phyloP scores from a whole-genome alignment of 2,888 invertebrate genomes.

The Salpingus planirostris region DNA sequence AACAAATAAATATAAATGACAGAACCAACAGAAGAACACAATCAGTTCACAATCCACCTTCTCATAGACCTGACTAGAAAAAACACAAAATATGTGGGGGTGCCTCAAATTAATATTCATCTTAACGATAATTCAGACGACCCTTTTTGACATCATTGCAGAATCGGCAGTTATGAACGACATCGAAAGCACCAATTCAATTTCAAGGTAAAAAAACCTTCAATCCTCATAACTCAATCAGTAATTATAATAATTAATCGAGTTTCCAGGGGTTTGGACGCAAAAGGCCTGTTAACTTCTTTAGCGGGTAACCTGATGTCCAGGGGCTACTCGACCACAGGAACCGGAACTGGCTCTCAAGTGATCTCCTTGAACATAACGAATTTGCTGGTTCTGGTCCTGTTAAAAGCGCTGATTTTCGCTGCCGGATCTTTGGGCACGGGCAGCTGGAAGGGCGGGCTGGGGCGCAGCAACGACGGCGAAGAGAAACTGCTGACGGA shows the following conservation, averaged over 20 bases:
- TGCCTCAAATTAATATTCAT: too few relatives aligned
- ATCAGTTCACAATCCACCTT: slow-evolving; percentile 4
- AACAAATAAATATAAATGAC: slow-evolving; percentile 12
- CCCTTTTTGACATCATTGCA: too few relatives aligned
- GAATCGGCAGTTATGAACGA: slow-evolving; percentile 4
- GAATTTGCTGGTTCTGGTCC: slow-evolving; percentile 67
- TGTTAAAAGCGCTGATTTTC: slow-evolving; percentile 73
- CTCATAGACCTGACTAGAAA: slow-evolving; percentile 4
- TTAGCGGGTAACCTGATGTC: slow-evolving; percentile 35
- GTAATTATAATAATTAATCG: too few relatives aligned
- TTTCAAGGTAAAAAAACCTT: slow-evolving; percentile 7
- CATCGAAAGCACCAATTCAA: slow-evolving; percentile 7
- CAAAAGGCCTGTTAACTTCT: slow-evolving; percentile 32
- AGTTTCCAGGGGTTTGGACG: slow-evolving; percentile 30
- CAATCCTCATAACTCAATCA: not conserved
- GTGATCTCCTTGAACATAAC: slow-evolving; percentile 75
- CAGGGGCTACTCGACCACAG: slow-evolving; percentile 26
- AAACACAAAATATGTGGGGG: too few relatives aligned
- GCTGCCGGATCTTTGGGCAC: slow-evolving; percentile 72
- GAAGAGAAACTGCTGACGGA: slow-evolving; percentile 47
- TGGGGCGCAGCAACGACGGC: slow-evolving; percentile 52
- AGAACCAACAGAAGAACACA: not conserved
- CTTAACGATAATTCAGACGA: too few relatives aligned
- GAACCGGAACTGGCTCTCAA: slow-evolving; percentile 31
- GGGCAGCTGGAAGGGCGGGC: slow-evolving; percentile 54